Evolutionary conservation across 2,113 vertebrate genomes (phyloP).

Genomic region (Stictonetta naevosa): DNA sequence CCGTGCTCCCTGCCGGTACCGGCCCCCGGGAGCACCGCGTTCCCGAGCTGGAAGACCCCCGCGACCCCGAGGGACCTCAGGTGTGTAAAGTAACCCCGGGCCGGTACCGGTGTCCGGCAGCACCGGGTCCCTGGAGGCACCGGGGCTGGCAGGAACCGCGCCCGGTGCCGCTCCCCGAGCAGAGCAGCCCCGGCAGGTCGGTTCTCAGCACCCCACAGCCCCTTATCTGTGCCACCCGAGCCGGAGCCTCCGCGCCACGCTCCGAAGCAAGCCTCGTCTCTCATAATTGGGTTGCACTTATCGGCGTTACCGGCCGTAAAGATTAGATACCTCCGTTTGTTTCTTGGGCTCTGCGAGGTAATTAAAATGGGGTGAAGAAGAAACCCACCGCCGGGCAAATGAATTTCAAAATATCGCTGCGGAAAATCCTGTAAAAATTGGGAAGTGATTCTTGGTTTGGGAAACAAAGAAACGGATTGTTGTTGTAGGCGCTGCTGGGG

Average conservation of each 20-base stretch:
- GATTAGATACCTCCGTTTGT: neutral
- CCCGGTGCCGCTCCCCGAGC: too few relatives aligned
- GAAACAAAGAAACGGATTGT: neutral
- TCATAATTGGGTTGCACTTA: neutral
- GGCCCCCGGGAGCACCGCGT: too few relatives aligned
- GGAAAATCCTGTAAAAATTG: neutral
- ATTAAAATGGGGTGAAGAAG: too few relatives aligned
- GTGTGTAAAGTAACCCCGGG: too few relatives aligned
- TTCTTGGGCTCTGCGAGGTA: neutral
- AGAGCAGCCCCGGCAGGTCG: neutral
- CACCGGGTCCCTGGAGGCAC: too few relatives aligned
- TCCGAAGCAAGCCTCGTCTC: neutral
- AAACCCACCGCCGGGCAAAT: accelerated
- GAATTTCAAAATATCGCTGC: neutral
- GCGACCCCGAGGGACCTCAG: too few relatives aligned
- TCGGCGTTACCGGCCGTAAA: neutral
- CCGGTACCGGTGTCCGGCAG: too few relatives aligned
- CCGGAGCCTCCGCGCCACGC: neutral
- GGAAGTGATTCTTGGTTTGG: neutral
- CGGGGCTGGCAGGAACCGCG: too few relatives aligned
- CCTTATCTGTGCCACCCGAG: neutral
- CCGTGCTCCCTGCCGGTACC: too few relatives aligned
- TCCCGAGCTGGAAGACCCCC: too few relatives aligned
- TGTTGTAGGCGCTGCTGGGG: accelerated
- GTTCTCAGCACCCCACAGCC: neutral